Evolutionary conservation across 2,113 vertebrate genomes (phyloP).

Genomic region (Dendropsophus ebraccatus): DNA sequence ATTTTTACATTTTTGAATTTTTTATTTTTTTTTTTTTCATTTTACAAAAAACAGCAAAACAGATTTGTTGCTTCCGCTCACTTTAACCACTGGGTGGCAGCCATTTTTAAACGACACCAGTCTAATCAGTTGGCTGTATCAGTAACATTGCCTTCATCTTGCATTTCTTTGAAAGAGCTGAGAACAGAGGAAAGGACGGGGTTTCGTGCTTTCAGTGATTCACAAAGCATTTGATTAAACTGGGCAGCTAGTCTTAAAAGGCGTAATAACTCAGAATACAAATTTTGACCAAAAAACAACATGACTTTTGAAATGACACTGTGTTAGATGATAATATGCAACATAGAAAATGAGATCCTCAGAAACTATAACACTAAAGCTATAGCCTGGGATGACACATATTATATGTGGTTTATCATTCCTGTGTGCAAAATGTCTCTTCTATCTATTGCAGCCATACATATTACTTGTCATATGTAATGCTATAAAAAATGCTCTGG

Average conservation of each 20-base stretch:
- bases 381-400: neutral
- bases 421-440: neutral
- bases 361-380: neutral
- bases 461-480: neutral
- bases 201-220: constrained; percentile 45
- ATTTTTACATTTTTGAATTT: no score
- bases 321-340: constrained; percentile 8
- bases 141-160: constrained; percentile 33
- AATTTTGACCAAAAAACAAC: constrained; percentile 35
- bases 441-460: neutral
- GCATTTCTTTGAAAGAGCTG: constrained; percentile 36
- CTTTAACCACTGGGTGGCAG: constrained; percentile 42
- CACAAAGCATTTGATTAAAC: constrained; percentile 41
- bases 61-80: neutral
- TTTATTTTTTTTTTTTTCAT: no score
- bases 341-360: constrained; percentile 7
- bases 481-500: neutral
- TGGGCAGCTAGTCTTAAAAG: constrained; percentile 14
- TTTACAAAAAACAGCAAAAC: neutral
- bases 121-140: constrained; percentile 44
- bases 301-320: constrained; percentile 31
- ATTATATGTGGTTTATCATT: constrained; percentile 5
- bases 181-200: constrained; percentile 37
- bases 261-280: constrained; percentile 32
- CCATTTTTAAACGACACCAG: constrained; percentile 25